Evolutionary conservation across 64 coral and sea anemone species (phyloP), one percentile per base, ranked within the genome.

Genomic region (Cladopsammia gracilis): DNA sequence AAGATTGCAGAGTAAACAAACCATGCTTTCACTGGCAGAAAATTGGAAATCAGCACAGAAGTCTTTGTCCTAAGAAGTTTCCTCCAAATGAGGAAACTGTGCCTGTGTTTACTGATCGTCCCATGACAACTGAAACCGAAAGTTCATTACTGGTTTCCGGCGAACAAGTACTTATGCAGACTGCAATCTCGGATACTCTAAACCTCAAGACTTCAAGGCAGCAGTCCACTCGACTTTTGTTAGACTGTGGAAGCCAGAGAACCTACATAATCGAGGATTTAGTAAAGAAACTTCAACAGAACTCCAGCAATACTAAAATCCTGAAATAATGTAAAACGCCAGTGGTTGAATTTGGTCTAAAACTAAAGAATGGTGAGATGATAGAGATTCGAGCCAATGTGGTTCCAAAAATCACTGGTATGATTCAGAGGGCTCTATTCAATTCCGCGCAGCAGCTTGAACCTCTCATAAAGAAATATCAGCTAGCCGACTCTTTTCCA

Each of bases 1-100:
- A 87, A 73, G 83, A 93, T 77, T 93, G 91, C 24, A 73, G 59
- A 53, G 74, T 93, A 20, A 80, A 25, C 9, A 92, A 92, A 16
- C 78, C 78, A 74, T 92, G 89, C 56, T 92, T 73, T n/a, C 67
- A 74, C 26, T 92, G 89, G 69, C 81, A 78, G 71, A 86, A 78
- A 43, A 65, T 87, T 67, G 70, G 86, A 46, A 86, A 93, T 66
- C 91, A 93, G 62, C 82, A 93, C 65, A 54, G 73, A 14, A 87
- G 91, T 93, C 73, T 93, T 47, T 87, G 91, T 76, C 91, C 91
- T 51, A 73, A 70, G 19, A 79, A 66, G 42, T 90, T 90, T 70
- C 23, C 59, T 25, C 25, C 72, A 1, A 22, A 51, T 77, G 62
- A 64, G 62, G 62, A 25, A 79, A 80, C 79, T 73, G 22, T 74